Evolutionary conservation across 37 sponge, comb jelly and placozoan genomes (phyloP).

Genomic region (Geodia barretti): DNA sequence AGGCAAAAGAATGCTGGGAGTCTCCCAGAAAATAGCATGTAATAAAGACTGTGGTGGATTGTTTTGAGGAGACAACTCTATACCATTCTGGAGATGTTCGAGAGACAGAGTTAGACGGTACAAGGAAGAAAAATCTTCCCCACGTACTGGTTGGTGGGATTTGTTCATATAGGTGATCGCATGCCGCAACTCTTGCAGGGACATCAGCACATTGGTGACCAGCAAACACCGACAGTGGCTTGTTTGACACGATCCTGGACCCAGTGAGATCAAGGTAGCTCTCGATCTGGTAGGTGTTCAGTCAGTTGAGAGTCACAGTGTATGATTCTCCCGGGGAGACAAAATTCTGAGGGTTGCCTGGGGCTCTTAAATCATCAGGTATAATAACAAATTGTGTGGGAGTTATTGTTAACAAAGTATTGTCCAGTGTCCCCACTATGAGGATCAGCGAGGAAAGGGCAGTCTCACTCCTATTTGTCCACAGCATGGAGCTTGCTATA

Average conservation of each 20-base stretch:
- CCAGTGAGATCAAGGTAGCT: conserved; percentile 40
- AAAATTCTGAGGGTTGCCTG: background rate
- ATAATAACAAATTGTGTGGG: conserved; percentile 24
- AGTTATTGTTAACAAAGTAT: background rate
- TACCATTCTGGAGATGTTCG: conserved; percentile 29
- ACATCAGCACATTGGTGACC: conserved; percentile 58
- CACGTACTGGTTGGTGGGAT: conserved; percentile 25
- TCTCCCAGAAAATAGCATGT: background rate
- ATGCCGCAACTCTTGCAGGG: conserved; percentile 27
- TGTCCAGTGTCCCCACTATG: background rate
- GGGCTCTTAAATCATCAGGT: background rate
- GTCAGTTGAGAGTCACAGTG: background rate
- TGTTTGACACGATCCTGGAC: conserved; percentile 15
- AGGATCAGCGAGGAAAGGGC: background rate
- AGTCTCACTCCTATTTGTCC: background rate
- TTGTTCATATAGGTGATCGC: conserved; percentile 66
- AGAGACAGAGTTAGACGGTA: background rate
- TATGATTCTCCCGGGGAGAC: background rate
- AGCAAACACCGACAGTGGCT: conserved; percentile 32
- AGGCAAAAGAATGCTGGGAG: background rate
- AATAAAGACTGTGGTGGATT: background rate
- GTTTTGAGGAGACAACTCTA: conserved; percentile 6
- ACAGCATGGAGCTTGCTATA: background rate
- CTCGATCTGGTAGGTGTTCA: background rate
- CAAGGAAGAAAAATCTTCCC: conserved; percentile 29